Percentiles rank a stretch among this genome's conserved stretches.
Evolutionary conservation across 2,888 invertebrate genomes (phyloP).

Genomic region (Oscheius sp.): DNA sequence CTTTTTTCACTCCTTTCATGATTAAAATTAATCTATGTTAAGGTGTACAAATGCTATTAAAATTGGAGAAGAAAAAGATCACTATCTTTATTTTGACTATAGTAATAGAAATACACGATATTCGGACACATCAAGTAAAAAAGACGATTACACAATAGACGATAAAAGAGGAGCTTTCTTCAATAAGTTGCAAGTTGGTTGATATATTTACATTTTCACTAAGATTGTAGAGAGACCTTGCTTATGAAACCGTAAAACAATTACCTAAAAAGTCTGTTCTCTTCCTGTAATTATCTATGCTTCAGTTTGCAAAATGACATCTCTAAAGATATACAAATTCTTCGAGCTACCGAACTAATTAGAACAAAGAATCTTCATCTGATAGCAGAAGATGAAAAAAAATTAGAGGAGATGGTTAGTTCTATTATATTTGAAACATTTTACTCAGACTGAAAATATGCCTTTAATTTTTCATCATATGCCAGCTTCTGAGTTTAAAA

Average conservation of each 20-base stretch:
- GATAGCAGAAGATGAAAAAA: neutral
- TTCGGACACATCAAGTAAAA: no score
- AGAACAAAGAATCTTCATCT: neutral
- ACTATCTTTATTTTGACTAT: neutral
- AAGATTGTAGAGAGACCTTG: conserved; percentile 6
- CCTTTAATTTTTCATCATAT: no score
- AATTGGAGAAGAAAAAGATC: neutral
- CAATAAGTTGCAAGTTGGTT: neutral
- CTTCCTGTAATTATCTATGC: neutral
- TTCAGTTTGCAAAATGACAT: neutral
- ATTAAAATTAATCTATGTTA: no score
- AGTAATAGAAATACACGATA: neutral
- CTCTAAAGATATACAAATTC: neutral
- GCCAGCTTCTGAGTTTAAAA: no score
- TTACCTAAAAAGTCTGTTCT: neutral
- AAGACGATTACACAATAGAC: neutral
- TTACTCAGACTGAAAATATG: neutral
- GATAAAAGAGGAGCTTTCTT: neutral
- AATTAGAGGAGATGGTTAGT: neutral
- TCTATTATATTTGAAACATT: neutral
- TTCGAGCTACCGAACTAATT: neutral
- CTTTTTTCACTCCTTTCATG: neutral
- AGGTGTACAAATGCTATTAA: neutral
- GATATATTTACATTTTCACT: neutral
- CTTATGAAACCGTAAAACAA: neutral